Evolutionary conservation across 2,797 vertebrate genomes (phyloP).

Genomic region (Podargus strigoides): DNA sequence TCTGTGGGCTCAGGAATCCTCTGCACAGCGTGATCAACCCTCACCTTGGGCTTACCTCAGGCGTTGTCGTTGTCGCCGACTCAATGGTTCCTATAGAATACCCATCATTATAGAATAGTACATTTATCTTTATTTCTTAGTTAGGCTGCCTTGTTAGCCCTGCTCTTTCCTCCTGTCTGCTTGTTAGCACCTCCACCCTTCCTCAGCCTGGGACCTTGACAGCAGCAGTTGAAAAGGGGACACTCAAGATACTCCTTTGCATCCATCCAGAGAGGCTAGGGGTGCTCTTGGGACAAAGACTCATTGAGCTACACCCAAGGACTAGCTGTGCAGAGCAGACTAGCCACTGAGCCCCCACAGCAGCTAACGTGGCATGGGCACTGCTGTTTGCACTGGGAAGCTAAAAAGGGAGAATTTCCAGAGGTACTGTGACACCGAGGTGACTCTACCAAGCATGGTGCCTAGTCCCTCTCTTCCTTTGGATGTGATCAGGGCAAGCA

Average conservation of each 20-base stretch:
- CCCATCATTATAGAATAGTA: not conserved
- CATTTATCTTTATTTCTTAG: not conserved
- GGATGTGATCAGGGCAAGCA: not conserved
- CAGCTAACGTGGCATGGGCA: rapidly evolving
- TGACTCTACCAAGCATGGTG: not conserved
- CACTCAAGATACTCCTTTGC: not conserved
- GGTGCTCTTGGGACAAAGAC: not conserved
- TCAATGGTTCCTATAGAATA: slow-evolving; percentile 30
- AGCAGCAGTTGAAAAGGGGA: not conserved
- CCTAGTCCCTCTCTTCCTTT: not conserved
- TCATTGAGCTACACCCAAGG: rapidly evolving
- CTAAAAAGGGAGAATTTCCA: not conserved
- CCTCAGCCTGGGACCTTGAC: not conserved
- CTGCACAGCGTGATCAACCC: too few species aligned
- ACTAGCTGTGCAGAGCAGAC: not conserved
- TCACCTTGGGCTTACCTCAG: too few species aligned
- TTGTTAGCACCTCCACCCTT: not conserved
- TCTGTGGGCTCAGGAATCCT: too few species aligned
- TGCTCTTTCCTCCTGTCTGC: not conserved
- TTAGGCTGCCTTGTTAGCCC: not conserved
- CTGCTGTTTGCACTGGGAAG: not conserved
- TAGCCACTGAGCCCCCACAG: rapidly evolving
- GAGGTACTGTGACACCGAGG: not conserved
- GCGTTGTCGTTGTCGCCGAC: too few species aligned
- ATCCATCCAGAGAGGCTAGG: not conserved